Conservation (phyloP, 2,888 invertebrate species). For the Apamea monoglypha region DNA sequence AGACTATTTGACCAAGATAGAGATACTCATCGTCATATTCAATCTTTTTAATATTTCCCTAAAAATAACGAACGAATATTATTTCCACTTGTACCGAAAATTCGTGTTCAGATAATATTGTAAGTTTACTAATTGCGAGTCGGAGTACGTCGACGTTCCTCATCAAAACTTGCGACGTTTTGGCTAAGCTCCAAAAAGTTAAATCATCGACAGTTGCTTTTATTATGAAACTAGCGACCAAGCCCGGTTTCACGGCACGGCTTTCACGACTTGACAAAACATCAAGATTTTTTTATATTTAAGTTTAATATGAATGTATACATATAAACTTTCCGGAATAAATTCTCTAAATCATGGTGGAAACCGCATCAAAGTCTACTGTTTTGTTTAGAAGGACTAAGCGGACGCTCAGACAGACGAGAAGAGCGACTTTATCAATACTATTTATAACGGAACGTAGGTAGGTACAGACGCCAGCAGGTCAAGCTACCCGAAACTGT, state of each 20-base stretch:
- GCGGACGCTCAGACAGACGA: background rate
- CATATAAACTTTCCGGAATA: background rate
- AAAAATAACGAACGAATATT: constrained; percentile 7
- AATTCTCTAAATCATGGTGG: background rate
- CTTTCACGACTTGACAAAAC: background rate
- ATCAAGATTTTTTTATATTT: background rate
- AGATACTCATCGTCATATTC: background rate
- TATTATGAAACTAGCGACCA: constrained; percentile 41
- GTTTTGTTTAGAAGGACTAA: background rate
- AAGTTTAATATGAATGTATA: background rate
- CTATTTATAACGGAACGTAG: background rate
- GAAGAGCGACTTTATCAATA: background rate
- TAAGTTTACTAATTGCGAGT: constrained; percentile 73
- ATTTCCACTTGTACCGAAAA: constrained; percentile 14
- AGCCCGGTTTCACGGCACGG: background rate
- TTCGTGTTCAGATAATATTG: constrained; percentile 62
- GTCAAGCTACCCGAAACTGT: too few species aligned
- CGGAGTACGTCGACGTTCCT: constrained; percentile 70
- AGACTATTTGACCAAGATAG: background rate
- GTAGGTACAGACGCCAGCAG: too few species aligned
- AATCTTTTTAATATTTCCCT: background rate
- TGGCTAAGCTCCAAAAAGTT: constrained; percentile 79
- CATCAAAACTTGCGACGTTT: constrained; percentile 76
- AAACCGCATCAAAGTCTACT: background rate
- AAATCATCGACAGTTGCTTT: constrained; percentile 66